phyloP scores from a whole-genome alignment of 2,888 invertebrate genomes.

The Philonicus albiceps region DNA sequence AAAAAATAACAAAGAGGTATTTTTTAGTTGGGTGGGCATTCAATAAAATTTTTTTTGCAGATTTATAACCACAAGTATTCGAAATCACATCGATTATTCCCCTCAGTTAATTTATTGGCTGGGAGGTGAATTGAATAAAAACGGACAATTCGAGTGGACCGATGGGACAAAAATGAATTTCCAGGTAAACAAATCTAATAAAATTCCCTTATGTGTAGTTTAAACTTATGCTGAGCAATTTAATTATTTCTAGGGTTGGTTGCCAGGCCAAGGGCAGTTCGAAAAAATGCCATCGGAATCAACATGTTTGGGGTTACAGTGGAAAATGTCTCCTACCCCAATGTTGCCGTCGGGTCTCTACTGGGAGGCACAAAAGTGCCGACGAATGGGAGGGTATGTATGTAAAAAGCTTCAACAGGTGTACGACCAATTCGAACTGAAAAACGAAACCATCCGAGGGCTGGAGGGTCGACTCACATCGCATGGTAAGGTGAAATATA shows the following conservation, averaged over 20 bases:
- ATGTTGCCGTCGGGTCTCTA: constrained; percentile 75
- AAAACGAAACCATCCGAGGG: constrained; percentile 72
- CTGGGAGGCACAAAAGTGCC: constrained; percentile 73
- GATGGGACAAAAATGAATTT: constrained; percentile 71
- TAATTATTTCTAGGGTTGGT: constrained; percentile 65
- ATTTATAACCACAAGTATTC: constrained; percentile 73
- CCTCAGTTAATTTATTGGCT: constrained; percentile 79
- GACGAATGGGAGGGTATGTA: constrained; percentile 74
- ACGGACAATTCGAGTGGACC: constrained; percentile 69
- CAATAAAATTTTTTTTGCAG: constrained; percentile 48
- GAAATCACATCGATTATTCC: constrained; percentile 75
- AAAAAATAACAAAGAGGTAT: constrained; percentile 12
- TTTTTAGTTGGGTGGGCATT: background rate
- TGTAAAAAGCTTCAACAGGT: constrained; percentile 66
- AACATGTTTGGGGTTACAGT: constrained; percentile 69
- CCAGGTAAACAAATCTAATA: constrained; percentile 56
- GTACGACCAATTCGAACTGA: constrained; percentile 52
- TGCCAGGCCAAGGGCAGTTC: constrained; percentile 66
- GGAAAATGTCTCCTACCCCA: constrained; percentile 72
- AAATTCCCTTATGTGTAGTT: background rate
- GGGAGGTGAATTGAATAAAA: constrained; percentile 67
- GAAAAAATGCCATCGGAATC: constrained; percentile 57
- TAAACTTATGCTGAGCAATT: background rate
- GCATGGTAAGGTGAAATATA: constrained; percentile 62
- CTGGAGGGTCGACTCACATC: constrained; percentile 72